Percentiles rank a stretch among this genome's conserved stretches.
Conservation (phyloP, 2,113 vertebrate species). For the Scatophagus argus region DNA sequence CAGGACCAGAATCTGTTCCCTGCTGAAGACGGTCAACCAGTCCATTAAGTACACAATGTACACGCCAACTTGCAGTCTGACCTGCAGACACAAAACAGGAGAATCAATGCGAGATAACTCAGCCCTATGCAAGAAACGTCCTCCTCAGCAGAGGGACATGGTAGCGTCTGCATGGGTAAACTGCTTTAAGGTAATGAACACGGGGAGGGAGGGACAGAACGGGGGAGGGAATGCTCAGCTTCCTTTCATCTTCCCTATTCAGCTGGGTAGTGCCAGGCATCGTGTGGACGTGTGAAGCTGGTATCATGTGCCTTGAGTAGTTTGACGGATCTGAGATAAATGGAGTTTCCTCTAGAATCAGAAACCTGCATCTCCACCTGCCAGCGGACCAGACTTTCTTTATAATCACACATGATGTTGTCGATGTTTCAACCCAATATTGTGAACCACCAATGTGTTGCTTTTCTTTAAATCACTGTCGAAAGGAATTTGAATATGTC, state of each 20-base stretch:
- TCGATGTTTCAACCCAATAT: background rate
- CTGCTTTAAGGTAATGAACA: background rate
- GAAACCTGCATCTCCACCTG: conserved; percentile 15
- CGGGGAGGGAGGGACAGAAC: background rate
- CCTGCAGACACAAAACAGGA: conserved; percentile 79
- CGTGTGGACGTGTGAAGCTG: conserved; percentile 7
- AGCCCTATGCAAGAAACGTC: background rate
- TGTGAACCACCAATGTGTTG: background rate
- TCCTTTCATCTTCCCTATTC: conserved; percentile 28
- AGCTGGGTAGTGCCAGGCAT: background rate
- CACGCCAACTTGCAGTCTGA: conserved; percentile 94
- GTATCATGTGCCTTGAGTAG: background rate
- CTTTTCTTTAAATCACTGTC: background rate
- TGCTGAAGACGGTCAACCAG: conserved; percentile 92
- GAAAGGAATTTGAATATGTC: background rate
- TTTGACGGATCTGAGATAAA: background rate
- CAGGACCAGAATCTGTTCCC: conserved; percentile 93
- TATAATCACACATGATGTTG: background rate
- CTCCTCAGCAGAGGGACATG: background rate
- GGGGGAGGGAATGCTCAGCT: conserved; percentile 6
- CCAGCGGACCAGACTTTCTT: background rate
- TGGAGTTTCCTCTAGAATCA: background rate
- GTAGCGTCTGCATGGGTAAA: background rate
- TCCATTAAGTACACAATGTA: conserved; percentile 95
- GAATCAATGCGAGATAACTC: background rate